phyloP scores from a whole-genome alignment of 2,113 vertebrate genomes.

The Mobula birostris region DNA sequence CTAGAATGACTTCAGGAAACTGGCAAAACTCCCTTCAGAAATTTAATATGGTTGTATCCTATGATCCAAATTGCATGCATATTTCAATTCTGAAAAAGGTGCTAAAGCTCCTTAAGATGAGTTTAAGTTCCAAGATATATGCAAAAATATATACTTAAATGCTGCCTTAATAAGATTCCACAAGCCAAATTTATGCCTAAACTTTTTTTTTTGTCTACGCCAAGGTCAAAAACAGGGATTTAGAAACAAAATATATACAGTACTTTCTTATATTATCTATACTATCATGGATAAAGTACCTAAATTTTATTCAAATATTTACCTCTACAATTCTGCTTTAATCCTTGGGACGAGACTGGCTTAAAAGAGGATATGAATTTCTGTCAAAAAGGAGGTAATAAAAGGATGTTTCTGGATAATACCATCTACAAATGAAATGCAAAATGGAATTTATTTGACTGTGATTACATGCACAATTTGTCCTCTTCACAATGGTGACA shows the following conservation, averaged over 20 bases:
- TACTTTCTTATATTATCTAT: neutral
- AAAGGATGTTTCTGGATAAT: neutral
- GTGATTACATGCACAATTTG: neutral
- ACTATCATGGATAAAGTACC: neutral
- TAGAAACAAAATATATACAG: neutral
- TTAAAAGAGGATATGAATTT: neutral
- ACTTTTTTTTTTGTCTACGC: neutral
- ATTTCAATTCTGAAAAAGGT: neutral
- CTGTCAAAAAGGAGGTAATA: neutral
- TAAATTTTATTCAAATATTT: slow-evolving; percentile 1
- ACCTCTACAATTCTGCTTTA: neutral
- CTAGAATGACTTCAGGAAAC: neutral
- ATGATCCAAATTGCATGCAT: slow-evolving; percentile 8
- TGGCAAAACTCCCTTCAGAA: slow-evolving; percentile 14
- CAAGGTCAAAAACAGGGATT: neutral
- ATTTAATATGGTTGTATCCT: slow-evolving; percentile 6
- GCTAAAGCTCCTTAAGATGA: neutral
- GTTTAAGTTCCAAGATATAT: neutral
- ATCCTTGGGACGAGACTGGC: neutral
- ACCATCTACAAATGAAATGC: neutral
- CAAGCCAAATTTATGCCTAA: neutral
- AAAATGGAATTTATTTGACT: neutral
- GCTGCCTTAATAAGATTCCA: neutral
- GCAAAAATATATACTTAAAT: neutral
- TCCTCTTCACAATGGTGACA: neutral